Base-by-base conservation (phyloP, 2,797 vertebrate species). In the Numenius phaeopus region DNA sequence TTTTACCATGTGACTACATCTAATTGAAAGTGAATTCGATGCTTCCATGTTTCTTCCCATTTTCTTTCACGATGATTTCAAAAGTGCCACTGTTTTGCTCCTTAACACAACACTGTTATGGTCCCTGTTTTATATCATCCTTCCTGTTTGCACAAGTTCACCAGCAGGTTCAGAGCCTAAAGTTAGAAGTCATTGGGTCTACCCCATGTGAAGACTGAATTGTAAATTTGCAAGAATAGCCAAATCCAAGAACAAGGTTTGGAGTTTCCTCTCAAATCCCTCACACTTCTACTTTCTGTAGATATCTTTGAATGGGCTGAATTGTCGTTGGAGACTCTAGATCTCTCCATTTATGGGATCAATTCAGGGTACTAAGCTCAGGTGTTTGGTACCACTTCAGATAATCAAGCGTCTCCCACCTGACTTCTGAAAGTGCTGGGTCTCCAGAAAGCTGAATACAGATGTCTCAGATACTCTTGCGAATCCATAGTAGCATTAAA, bases 331-430 rank as follows among this genome's bases (percentile, higher is more conserved):
- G 46, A 57, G 18, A 61, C 37, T 84, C 32, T n/a, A 23, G 20
- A 11, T 44, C 13, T 42, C 29, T 64, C 26, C 23, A n/a, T n/a
- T n/a, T n/a, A n/a, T n/a, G n/a, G n/a, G 34, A 37, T 37, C 23
- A 71, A 1, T 32, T 69, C 79, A 64, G 9, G 40, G 50, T 58
- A 11, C 50, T 57, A 58, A 57, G 20, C 14, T 62, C 19, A 69
- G 4, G 10, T 27, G 7, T 65, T 83, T 54, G n/a, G 17, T 57
- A 44, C 17, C 59, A 34, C 29, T 87, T 73, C 61, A 70, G 23
- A 37, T 22, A 81, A 81, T 1, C 0, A 0, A 50, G 18, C 10
- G 5, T 14, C 1, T 92, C 18, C 59, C 44, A 30, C 8, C 3
- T 10, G 20, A 30, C 14, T 64, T 54, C 29, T 64, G 44, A 27